Conservation (phyloP, 2,797 vertebrate species). For the Phoebastria nigripes region DNA sequence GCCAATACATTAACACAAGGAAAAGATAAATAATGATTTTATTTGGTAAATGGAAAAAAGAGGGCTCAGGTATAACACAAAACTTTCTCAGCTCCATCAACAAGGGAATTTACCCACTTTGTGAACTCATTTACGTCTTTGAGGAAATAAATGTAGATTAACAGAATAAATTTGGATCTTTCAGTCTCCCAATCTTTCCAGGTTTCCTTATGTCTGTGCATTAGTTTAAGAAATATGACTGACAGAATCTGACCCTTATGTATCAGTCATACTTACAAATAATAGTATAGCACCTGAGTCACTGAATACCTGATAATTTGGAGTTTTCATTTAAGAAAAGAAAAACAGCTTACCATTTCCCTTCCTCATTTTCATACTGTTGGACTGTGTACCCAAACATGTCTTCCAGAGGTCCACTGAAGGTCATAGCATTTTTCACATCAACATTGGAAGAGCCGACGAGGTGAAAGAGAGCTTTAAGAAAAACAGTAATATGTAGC, state of each 20-base stretch:
- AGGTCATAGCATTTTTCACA: slow-evolving; percentile 89
- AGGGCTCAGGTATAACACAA: background rate
- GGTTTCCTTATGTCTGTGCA: background rate
- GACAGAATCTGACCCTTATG: background rate
- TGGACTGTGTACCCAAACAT: slow-evolving; percentile 97
- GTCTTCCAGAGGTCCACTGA: slow-evolving; percentile 89
- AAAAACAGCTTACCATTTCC: slow-evolving; percentile 88
- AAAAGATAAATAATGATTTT: background rate
- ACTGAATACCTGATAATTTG: background rate
- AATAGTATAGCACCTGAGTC: background rate
- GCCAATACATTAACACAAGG: background rate
- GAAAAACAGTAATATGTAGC: background rate
- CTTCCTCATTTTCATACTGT: slow-evolving; percentile 95
- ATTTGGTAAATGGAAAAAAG: background rate
- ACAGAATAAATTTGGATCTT: background rate
- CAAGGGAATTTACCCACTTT: background rate
- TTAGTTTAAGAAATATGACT: background rate
- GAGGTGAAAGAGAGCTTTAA: slow-evolving; percentile 75
- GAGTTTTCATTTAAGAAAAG: background rate
- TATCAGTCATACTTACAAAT: background rate
- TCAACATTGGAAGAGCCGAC: slow-evolving; percentile 88
- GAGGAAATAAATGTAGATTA: background rate
- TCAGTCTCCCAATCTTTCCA: background rate
- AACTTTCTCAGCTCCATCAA: background rate
- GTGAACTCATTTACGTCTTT: background rate